These are phyloP conservation scores for Nasua narica DNA, from an alignment of 2,797 vertebrate species.

Conservation along the genomic window DNA sequence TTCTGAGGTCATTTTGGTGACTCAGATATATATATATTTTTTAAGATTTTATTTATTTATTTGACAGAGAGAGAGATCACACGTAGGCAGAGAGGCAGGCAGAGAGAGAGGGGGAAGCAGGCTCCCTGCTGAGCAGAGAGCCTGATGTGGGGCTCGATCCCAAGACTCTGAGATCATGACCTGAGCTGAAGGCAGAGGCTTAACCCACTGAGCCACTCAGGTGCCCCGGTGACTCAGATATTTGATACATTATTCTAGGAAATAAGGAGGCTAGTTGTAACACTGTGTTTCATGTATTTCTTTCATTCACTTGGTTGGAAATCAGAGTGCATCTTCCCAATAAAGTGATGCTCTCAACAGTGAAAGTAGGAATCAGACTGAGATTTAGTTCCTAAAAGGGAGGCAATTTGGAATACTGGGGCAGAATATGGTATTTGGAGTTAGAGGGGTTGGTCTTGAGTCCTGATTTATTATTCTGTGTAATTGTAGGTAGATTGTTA, in stretches of 20 bases:
- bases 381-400: constrained; percentile 5
- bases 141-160: too few species aligned
- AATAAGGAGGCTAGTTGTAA: not conserved
- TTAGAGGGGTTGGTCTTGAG: not conserved
- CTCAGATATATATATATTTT: too few species aligned
- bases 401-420: not conserved
- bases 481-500: not conserved
- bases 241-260: not conserved
- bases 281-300: not conserved
- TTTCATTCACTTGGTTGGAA: not conserved
- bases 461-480: not conserved
- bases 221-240: not conserved
- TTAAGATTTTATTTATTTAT: too few species aligned
- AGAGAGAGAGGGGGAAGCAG: too few species aligned
- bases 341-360: not conserved
- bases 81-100: too few species aligned
- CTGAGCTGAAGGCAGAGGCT: too few species aligned
- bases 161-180: too few species aligned
- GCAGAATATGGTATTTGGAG: not conserved
- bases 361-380: not conserved
- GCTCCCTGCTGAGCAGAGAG: too few species aligned
- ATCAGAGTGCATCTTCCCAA: not conserved
- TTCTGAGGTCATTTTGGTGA: not conserved
- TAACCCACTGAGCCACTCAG: too few species aligned
- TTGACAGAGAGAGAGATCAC: too few species aligned